phyloP scores from a whole-genome alignment of 2,888 invertebrate genomes.

The Scaptomyza polygonia region DNA sequence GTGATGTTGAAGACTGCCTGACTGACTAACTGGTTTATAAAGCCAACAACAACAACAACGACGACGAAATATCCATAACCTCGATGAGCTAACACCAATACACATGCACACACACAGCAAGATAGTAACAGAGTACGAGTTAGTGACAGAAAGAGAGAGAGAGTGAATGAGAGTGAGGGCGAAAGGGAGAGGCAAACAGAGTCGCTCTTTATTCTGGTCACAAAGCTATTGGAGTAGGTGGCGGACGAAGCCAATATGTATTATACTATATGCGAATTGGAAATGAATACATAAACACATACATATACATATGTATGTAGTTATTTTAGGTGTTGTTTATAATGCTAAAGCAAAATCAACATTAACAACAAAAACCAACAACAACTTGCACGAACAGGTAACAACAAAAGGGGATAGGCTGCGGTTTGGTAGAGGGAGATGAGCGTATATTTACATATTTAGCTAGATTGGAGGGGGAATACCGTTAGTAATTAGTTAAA shows the following conservation, averaged over 20 bases:
- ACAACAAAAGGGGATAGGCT: constrained; percentile 24
- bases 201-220: constrained; percentile 64
- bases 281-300: constrained; percentile 66
- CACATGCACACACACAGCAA: constrained; percentile 19
- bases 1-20: constrained; percentile 76
- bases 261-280: constrained; percentile 60
- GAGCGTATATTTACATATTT: constrained; percentile 10
- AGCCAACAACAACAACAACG: constrained; percentile 45
- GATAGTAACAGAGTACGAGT: constrained; percentile 4
- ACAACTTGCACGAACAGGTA: constrained; percentile 57
- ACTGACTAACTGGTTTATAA: constrained; percentile 71
- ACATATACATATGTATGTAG: constrained; percentile 11
- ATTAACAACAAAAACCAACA: constrained; percentile 30
- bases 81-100: constrained; percentile 77
- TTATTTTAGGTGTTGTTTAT: constrained; percentile 78
- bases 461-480: constrained; percentile 49
- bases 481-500: constrained; percentile 70
- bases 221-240: constrained; percentile 34
- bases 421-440: constrained; percentile 1
- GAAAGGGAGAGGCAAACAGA: constrained; percentile 21
- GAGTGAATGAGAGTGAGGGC: constrained; percentile 11
- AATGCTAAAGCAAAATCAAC: constrained; percentile 37
- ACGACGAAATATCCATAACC: constrained; percentile 77
- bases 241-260: not conserved
- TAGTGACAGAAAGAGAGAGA: not conserved